Evolutionary conservation across 2,113 vertebrate genomes (phyloP), one percentile per base, ranked within the genome.

Genomic region (Tenebrosternarchus preto): DNA sequence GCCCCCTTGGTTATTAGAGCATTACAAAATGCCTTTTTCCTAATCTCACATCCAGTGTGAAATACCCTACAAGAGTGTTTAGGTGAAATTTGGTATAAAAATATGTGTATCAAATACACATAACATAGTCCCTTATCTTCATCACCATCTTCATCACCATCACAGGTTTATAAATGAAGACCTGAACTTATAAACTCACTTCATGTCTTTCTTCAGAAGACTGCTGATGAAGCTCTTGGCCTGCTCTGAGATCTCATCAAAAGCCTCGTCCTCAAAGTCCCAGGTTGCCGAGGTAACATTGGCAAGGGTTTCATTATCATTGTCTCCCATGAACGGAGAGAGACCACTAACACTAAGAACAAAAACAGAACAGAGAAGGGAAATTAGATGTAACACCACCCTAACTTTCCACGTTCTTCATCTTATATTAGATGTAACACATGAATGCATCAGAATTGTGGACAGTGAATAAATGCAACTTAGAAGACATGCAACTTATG

Each of bases 271-370:
- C 1, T 96, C 95, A 0, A 96, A 96, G 88, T 96, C 95, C 95
- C 95, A 96, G 36, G 95, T 96, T 15, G 94, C 94, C 0, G 95
- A 96, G 80, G 95, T 96, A 55, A 96, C 95, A 0, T 96, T 96
- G 86, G 95, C 92, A 31, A 96, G 88, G 11, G 95, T 96, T 86
- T 96, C 95, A 0, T 95, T 96, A 80, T 96, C 95, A 1, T 95
- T 95, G 83, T 96, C 95, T 68, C 95, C 95, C 95, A 96, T 96
- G 89, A 96, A 96, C 31, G 95, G 95, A 71, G 95, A 96, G 59
- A 96, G 93, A 66, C 95, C 95, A 20, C 95, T 96, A 79, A 96
- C 95, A 86, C 95, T 96, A 87, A 59, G 43, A 25, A 55, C 57
- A 15, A 79, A 71, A 73, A 69, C 24, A 61, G 2, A 17, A 63